A percentile compares a stretch with the other conserved stretches of the same genome.
Evolutionary conservation across 2,888 invertebrate species (phyloP).

Genomic region (Papilio gigon): DNA sequence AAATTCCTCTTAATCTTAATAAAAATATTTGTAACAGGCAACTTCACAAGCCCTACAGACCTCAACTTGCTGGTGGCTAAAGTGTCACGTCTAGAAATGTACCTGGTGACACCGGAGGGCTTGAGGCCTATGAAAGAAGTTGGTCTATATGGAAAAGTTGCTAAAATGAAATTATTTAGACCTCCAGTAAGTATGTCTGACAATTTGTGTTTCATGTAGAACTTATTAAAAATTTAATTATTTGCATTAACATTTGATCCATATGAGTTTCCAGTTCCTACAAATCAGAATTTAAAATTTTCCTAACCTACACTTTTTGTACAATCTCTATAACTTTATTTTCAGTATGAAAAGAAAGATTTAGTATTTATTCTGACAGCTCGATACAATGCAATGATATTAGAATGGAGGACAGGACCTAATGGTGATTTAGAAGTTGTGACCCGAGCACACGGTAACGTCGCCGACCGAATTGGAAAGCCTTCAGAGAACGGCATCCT

Average conservation of each 20-base stretch:
- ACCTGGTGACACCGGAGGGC: slow-evolving; percentile 97
- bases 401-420: slow-evolving; percentile 89
- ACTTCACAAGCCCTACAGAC: slow-evolving; percentile 97
- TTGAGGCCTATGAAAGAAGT: slow-evolving; percentile 97
- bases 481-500: slow-evolving; percentile 98
- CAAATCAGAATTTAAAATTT: no score
- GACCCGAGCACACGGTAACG: slow-evolving; percentile 97
- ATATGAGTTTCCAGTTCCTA: no score
- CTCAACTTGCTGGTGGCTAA: slow-evolving; percentile 97
- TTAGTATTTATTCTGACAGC: slow-evolving; percentile 95
- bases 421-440: slow-evolving; percentile 95
- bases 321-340: no score
- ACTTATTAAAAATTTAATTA: not conserved
- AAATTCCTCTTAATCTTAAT: not conserved
- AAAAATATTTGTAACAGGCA: slow-evolving; percentile 84
- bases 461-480: slow-evolving; percentile 96
- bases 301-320: no score
- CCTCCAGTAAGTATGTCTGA: slow-evolving; percentile 86
- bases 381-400: slow-evolving; percentile 98
- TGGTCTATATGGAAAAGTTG: slow-evolving; percentile 96
- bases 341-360: slow-evolving; percentile 95
- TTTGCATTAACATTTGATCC: no score
- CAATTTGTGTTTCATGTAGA: not conserved
- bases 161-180: slow-evolving; percentile 96
- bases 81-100: slow-evolving; percentile 96